phyloP scores from a whole-genome alignment of 2,888 invertebrate genomes.

The Anticlea derivata region DNA sequence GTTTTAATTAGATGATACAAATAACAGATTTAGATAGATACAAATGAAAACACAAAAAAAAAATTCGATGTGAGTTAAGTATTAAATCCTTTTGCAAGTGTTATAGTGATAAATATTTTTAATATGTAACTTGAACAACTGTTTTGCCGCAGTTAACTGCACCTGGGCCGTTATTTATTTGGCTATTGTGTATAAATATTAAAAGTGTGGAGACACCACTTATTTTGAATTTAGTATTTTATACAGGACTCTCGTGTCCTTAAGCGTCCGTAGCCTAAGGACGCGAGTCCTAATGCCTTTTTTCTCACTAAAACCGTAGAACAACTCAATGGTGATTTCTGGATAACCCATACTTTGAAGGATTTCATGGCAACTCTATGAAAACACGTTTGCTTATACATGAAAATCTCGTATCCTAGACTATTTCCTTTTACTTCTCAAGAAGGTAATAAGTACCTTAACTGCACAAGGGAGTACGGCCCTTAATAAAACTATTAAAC shows the following conservation, averaged over 20 bases:
- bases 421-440: too few species aligned
- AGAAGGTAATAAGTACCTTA: not conserved
- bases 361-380: too few species aligned
- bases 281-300: too few species aligned
- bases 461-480: not conserved
- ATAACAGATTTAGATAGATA: not conserved
- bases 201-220: constrained; percentile 13
- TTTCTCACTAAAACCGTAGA: too few species aligned
- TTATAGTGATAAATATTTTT: constrained; percentile 37
- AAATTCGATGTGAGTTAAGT: too few species aligned
- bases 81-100: constrained; percentile 19
- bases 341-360: too few species aligned
- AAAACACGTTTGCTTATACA: too few species aligned
- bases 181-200: constrained; percentile 32
- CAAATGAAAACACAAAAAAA: not conserved
- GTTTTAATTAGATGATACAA: too few species aligned
- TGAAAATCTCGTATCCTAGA: too few species aligned
- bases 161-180: constrained; percentile 31
- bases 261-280: too few species aligned
- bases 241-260: too few species aligned
- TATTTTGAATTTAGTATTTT: not conserved
- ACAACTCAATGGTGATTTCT: too few species aligned
- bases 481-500: constrained; percentile 5
- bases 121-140: constrained; percentile 39
- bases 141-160: constrained; percentile 30